Evolutionary conservation across 2,888 invertebrate genomes (phyloP).

Genomic region (Listrodromus nycthemerus): DNA sequence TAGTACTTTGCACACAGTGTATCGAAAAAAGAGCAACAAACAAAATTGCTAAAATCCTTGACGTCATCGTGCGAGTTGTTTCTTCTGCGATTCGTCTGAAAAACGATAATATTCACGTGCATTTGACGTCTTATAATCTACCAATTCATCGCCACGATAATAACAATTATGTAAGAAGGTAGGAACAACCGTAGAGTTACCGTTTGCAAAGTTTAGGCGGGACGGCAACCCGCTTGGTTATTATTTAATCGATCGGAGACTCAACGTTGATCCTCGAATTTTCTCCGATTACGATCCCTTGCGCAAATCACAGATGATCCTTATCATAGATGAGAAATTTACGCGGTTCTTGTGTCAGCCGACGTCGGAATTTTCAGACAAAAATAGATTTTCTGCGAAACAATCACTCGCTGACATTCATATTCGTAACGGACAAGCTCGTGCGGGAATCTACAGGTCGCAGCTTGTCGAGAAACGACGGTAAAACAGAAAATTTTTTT

Average conservation of each 20-base stretch:
- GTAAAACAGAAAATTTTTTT: neutral
- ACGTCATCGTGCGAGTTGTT: conserved; percentile 14
- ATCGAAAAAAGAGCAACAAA: conserved; percentile 40
- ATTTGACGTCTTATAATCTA: neutral
- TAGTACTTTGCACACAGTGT: conserved; percentile 66
- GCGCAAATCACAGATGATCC: neutral
- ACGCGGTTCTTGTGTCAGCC: conserved; percentile 1
- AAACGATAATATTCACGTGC: conserved; percentile 22
- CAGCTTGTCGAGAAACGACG: conserved; percentile 47
- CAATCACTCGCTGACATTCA: conserved; percentile 56
- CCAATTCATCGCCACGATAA: neutral
- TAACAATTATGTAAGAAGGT: conserved; percentile 54
- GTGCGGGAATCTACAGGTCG: conserved; percentile 56
- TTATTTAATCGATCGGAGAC: neutral
- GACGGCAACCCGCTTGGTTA: conserved; percentile 31
- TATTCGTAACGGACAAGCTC: conserved; percentile 63
- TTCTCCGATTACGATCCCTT: neutral
- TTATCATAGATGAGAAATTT: neutral
- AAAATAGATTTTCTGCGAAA: conserved; percentile 59
- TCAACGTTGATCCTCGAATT: neutral
- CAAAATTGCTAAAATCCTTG: conserved; percentile 16
- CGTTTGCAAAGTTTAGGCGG: conserved; percentile 52
- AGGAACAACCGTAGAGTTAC: conserved; percentile 50
- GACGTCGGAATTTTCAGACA: conserved; percentile 25
- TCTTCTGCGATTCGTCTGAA: neutral